Base-by-base conservation (phyloP, 1,140 invertebrate genomes). In the Panagrolaimus sp. region DNA sequence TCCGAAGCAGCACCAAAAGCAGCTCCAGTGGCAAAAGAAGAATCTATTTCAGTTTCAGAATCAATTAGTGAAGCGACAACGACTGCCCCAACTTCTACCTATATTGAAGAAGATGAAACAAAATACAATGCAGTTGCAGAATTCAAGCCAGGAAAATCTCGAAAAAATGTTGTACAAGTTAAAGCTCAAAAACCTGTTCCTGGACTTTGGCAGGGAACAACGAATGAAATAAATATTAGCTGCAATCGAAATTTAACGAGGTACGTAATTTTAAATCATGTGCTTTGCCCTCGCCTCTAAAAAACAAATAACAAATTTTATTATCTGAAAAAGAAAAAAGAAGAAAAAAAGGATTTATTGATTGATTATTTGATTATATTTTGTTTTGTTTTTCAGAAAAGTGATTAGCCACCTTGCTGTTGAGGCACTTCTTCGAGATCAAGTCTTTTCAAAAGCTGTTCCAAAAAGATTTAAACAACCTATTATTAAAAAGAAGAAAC, bases 61-160 rank as follows among this genome's bases (percentile, higher is more conserved):
- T 20, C 14, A n/a, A 65, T n/a, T 20, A 25, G 25, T n/a, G 44
- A 66, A 48, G 38, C 66, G 23, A 38, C 66, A 13, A 65, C 66
- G 11, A 38, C 53, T 1, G 51, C 53, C 23, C 43, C 23, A 23
- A 47, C 20, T 42, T 43, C 71, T 13, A 70, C 11, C 43, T 71
- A 23, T n/a, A 38, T 31, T 14, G 14, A 23, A 38, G 62, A 67
- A 25, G 74, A 75, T 46, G 74, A 75, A 43, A 68, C 51, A 25
- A 76, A 75, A 42, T 75, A 77, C 61, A 75, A 75, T 67, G 73
- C 74, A 1, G 65, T 75, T 27, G 65, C 72, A 16, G 27, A 63
- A 11, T 63, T 63, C 16, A 31, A 43, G 27, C 62, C 62, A 11
- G 16, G 9, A 5, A 57, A 57, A 23, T 9, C 51, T 20, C 16